Percentiles rank a stretch among this genome's conserved stretches.
Conservation (phyloP, 92 coral and sea anemone species). For the Anthopleura xanthogrammica region DNA sequence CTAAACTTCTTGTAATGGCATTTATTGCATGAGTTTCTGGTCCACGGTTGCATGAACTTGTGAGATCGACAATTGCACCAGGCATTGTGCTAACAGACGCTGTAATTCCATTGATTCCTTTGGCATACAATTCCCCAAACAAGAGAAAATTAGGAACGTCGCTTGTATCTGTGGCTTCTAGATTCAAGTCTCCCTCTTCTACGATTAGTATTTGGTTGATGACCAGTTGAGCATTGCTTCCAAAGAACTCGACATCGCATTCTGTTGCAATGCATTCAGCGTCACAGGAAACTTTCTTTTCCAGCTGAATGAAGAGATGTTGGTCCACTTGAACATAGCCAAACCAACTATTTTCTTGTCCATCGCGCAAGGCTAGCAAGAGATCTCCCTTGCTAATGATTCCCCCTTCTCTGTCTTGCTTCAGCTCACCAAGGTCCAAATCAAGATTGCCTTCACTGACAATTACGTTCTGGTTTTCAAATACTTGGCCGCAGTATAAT, state of each 20-base stretch:
- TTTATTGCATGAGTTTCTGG: slow-evolving; percentile 18
- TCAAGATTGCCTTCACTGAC: slow-evolving; percentile 37
- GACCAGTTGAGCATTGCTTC: slow-evolving; percentile 41
- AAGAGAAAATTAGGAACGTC: slow-evolving; percentile 42
- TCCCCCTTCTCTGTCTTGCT: slow-evolving; percentile 41
- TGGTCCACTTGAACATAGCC: slow-evolving; percentile 38
- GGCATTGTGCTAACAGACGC: slow-evolving; percentile 39
- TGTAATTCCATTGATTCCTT: slow-evolving; percentile 51
- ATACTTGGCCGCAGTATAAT: slow-evolving; percentile 37
- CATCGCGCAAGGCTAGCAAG: slow-evolving; percentile 39
- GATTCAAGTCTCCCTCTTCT: slow-evolving; percentile 36
- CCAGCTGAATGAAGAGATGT: slow-evolving; percentile 45
- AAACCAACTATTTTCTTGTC: slow-evolving; percentile 46
- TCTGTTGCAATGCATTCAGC: slow-evolving; percentile 49
- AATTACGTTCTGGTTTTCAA: slow-evolving; percentile 40
- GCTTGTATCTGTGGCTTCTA: slow-evolving; percentile 34
- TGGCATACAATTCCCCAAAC: slow-evolving; percentile 43
- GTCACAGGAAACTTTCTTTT: slow-evolving; percentile 44
- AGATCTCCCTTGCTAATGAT: slow-evolving; percentile 51
- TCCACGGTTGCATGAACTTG: neutral
- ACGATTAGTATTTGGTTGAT: slow-evolving; percentile 39
- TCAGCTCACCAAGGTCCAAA: slow-evolving; percentile 45
- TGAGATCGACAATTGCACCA: slow-evolving; percentile 46
- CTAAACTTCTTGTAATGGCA: slow-evolving; percentile 48
- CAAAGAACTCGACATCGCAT: slow-evolving; percentile 50